A percentile compares a stretch with the other conserved stretches of the same genome.
These are phyloP conservation scores for Pseudopipra pipra DNA, from an alignment of 2,113 vertebrate species.

Conservation along the genomic window DNA sequence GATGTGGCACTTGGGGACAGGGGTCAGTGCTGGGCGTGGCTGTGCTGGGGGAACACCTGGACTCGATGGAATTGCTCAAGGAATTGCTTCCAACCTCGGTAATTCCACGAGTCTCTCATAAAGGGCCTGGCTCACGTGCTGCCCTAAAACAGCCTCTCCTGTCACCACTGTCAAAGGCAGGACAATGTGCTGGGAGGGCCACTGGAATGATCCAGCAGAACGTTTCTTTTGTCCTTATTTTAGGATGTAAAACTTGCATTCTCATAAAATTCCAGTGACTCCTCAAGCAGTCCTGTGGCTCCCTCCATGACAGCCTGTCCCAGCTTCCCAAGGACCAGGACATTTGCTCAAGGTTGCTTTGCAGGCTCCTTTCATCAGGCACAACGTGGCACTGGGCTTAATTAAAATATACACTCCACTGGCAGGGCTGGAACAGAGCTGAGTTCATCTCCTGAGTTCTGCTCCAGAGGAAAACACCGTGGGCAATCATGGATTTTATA, in stretches of 20 bases:
- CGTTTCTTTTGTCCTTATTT: neutral
- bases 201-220: neutral
- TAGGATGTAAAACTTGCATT: neutral
- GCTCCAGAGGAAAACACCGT: neutral
- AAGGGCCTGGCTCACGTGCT: neutral
- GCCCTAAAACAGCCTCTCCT: neutral
- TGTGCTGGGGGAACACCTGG: neutral
- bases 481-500: neutral
- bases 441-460: neutral
- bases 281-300: neutral
- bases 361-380: neutral
- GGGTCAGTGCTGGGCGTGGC: neutral
- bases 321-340: neutral
- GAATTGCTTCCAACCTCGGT: no score
- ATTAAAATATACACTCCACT: neutral
- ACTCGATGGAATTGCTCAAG: accelerated
- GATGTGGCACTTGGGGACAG: neutral
- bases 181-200: neutral
- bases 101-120: neutral
- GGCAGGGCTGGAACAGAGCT: neutral
- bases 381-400: neutral
- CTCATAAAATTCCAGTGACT: neutral
- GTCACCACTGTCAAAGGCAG: neutral
- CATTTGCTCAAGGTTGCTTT: neutral
- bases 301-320: neutral